phyloP scores from a whole-genome alignment of 2,888 invertebrate species.

The Panorpa germanica region DNA sequence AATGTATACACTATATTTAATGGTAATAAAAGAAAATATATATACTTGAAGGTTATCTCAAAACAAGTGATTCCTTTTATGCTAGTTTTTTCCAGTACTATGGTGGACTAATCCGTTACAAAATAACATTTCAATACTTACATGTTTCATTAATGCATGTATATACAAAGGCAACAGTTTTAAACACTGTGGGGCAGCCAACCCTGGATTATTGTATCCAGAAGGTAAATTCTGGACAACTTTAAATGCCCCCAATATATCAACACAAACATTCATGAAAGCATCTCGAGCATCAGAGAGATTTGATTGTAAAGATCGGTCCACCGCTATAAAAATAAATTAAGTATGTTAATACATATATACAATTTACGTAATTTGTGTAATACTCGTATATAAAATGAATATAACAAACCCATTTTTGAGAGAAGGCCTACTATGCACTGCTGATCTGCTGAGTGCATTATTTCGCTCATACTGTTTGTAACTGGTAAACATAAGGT shows the following conservation, averaged over 20 bases:
- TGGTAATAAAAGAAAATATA: too few species aligned
- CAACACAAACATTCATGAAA: conserved; percentile 84
- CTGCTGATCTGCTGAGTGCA: conserved; percentile 82
- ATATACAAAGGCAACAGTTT: conserved; percentile 76
- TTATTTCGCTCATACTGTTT: conserved; percentile 63
- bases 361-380: too few species aligned
- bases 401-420: conserved; percentile 86
- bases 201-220: conserved; percentile 30
- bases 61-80: too few species aligned
- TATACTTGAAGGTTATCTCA: too few species aligned
- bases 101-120: neutral
- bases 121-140: conserved; percentile 25
- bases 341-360: too few species aligned
- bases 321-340: conserved; percentile 51
- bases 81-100: neutral
- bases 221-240: conserved; percentile 40
- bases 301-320: conserved; percentile 69
- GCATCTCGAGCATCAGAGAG: conserved; percentile 91
- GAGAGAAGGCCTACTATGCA: conserved; percentile 80
- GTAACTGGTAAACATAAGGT: conserved; percentile 89
- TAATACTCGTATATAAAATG: too few species aligned
- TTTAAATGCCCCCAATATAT: conserved; percentile 63
- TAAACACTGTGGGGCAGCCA: conserved; percentile 60
- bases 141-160: conserved; percentile 73
- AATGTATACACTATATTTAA: too few species aligned